A percentile compares a stretch with the other conserved stretches of the same genome.
phyloP scores from a whole-genome alignment of 2,888 invertebrate genomes.

The Nephrotoma guestfalica region DNA sequence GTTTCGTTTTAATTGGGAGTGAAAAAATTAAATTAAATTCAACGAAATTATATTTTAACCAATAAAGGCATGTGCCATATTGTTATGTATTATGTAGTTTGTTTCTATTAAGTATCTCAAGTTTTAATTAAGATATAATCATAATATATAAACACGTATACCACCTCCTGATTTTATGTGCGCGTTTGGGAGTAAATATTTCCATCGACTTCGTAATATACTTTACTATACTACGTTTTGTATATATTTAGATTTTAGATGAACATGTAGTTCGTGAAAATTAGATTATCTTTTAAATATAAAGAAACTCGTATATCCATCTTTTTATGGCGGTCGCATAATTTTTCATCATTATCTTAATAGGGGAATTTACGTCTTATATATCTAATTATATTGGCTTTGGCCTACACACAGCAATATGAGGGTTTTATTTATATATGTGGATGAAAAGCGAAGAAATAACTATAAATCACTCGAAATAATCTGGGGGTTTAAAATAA shows the following conservation, averaged over 20 bases:
- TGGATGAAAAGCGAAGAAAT: background rate
- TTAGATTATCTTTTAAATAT: background rate
- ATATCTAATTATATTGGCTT: background rate
- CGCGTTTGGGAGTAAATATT: background rate
- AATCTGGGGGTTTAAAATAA: background rate
- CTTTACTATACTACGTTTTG: no score
- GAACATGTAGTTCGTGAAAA: background rate
- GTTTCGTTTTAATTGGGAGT: background rate
- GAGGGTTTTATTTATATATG: background rate
- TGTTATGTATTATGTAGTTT: background rate
- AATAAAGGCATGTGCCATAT: background rate
- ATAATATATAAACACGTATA: background rate
- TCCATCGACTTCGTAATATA: background rate
- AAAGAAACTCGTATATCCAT: background rate
- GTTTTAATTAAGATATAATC: background rate
- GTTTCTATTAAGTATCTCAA: background rate
- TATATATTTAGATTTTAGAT: background rate
- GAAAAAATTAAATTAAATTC: background rate
- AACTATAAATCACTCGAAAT: background rate
- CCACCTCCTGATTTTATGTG: background rate
- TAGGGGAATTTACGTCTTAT: background rate
- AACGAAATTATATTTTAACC: background rate
- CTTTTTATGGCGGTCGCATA: background rate
- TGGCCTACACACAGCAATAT: background rate
- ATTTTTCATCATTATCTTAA: background rate